Evolutionary conservation across 2,888 invertebrate genomes (phyloP).

Genomic region (Stenurella melanura): DNA sequence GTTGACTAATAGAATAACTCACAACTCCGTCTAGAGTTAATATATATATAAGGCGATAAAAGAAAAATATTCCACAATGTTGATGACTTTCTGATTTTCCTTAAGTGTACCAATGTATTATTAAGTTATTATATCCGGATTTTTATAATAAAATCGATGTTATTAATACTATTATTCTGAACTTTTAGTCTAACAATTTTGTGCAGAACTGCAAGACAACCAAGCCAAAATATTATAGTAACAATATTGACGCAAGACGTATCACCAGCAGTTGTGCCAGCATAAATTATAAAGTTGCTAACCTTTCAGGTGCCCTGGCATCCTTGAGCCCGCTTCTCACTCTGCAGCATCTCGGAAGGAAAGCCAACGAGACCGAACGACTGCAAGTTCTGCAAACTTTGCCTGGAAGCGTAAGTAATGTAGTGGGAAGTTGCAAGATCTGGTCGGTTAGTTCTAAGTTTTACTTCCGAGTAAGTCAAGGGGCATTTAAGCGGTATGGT

Average conservation of each 20-base stretch:
- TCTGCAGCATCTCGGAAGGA: slow-evolving; percentile 72
- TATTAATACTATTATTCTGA: no score
- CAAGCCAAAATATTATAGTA: background rate
- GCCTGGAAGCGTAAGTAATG: slow-evolving; percentile 75
- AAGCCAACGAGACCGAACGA: slow-evolving; percentile 75
- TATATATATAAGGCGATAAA: no score
- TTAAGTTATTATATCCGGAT: no score
- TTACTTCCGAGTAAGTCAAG: slow-evolving; percentile 16
- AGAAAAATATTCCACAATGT: no score
- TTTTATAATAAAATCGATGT: no score
- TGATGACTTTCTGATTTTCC: no score
- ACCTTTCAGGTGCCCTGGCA: slow-evolving; percentile 74
- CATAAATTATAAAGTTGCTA: slow-evolving; percentile 25
- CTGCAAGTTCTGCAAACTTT: slow-evolving; percentile 75
- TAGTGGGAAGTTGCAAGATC: slow-evolving; percentile 32
- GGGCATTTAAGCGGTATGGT: background rate
- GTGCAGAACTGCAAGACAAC: background rate
- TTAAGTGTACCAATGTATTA: no score
- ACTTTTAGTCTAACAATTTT: background rate
- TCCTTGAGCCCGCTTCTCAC: slow-evolving; percentile 77
- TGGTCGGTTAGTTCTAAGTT: slow-evolving; percentile 42
- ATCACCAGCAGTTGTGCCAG: slow-evolving; percentile 18
- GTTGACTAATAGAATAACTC: no score
- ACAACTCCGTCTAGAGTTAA: no score
- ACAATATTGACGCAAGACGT: background rate